Conservation (phyloP, 2,888 invertebrate genomes). For the Nomada ferruginata region DNA sequence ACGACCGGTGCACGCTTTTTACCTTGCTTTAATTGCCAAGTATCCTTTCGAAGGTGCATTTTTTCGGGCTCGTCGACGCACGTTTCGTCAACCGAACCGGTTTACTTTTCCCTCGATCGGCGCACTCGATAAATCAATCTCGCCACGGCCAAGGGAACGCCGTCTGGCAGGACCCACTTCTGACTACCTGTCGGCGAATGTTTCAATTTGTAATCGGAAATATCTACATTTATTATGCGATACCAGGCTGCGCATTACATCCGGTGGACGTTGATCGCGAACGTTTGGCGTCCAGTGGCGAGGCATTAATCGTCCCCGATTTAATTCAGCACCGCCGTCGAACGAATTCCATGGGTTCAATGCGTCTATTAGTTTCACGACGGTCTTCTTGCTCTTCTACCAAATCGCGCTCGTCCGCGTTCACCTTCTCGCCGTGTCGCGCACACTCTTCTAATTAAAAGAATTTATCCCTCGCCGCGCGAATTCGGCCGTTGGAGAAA, state of each 20-base stretch:
- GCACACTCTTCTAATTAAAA: not conserved
- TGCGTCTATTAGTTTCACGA: slow-evolving; percentile 23
- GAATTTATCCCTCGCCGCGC: not conserved
- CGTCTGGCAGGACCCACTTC: slow-evolving; percentile 55
- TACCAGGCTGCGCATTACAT: slow-evolving; percentile 52
- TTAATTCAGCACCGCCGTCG: slow-evolving; percentile 40
- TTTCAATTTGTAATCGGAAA: slow-evolving; percentile 71
- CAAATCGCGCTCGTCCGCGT: not conserved
- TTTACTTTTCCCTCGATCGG: slow-evolving; percentile 47
- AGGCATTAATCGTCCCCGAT: slow-evolving; percentile 55
- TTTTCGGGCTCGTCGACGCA: not conserved
- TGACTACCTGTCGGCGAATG: slow-evolving; percentile 54
- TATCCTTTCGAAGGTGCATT: not conserved
- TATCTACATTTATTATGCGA: slow-evolving; percentile 67
- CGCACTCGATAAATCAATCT: slow-evolving; percentile 58
- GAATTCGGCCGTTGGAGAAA: slow-evolving; percentile 13
- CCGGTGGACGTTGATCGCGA: slow-evolving; percentile 12
- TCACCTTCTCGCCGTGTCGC: too few species aligned
- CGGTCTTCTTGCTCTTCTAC: not conserved
- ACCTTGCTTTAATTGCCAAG: not conserved
- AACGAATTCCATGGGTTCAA: slow-evolving; percentile 39
- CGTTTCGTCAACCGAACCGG: slow-evolving; percentile 57
- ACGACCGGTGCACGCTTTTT: too few species aligned
- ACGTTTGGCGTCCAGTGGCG: slow-evolving; percentile 1
- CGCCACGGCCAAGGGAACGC: slow-evolving; percentile 22